Conservation (phyloP, 2,888 invertebrate genomes). For the Frankliniella intonsa region DNA sequence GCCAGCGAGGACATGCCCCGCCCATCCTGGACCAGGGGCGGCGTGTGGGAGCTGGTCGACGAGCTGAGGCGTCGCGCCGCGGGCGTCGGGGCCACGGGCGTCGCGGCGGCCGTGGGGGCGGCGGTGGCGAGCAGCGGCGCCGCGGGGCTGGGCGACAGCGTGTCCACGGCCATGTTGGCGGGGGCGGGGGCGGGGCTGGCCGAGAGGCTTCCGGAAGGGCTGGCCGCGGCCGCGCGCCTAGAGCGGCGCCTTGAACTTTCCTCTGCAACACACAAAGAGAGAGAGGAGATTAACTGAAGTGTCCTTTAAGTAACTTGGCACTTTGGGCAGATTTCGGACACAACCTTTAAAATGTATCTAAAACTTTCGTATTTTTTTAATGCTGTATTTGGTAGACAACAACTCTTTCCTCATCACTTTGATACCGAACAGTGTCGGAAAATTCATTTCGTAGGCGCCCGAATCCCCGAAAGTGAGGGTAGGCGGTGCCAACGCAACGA, state of each 20-base stretch:
- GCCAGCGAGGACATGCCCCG: background rate
- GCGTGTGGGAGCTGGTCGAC: background rate
- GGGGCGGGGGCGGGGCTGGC: background rate
- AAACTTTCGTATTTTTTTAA: too few species aligned
- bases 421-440: too few species aligned
- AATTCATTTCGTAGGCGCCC: too few species aligned
- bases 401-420: too few species aligned
- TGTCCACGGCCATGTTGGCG: slow-evolving; percentile 24
- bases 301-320: too few species aligned
- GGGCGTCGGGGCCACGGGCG: background rate
- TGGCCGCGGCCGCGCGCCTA: slow-evolving; percentile 21
- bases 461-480: too few species aligned
- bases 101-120: background rate
- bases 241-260: slow-evolving; percentile 18
- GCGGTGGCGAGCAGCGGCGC: background rate
- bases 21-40: background rate
- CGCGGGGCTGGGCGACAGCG: slow-evolving; percentile 11
- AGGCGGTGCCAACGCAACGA: too few species aligned
- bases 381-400: too few species aligned
- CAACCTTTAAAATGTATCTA: too few species aligned
- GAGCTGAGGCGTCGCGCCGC: background rate
- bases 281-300: background rate
- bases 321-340: too few species aligned
- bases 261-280: slow-evolving; percentile 16
- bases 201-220: background rate